Conservation (phyloP, 2,888 invertebrate genomes). For the Nemotelus nigrinus region DNA sequence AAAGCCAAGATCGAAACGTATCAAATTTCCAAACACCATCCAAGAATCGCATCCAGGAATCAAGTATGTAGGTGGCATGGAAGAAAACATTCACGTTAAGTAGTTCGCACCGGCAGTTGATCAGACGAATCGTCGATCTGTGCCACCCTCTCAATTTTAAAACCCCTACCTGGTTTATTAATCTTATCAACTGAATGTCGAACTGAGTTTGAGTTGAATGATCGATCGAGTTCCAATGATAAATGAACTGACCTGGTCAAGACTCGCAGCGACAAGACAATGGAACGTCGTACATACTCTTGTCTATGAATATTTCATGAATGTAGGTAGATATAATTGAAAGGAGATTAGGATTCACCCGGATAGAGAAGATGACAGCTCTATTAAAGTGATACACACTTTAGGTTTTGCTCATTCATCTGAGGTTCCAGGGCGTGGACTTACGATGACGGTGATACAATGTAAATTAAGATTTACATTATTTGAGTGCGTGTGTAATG, state of each 20-base stretch:
- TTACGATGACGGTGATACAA: conserved; percentile 2
- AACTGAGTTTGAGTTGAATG: conserved; percentile 25
- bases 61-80: conserved; percentile 35
- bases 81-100: not conserved
- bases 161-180: not conserved
- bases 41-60: conserved; percentile 39
- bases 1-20: conserved; percentile 49
- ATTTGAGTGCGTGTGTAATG: not conserved
- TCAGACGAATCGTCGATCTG: not conserved
- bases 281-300: not conserved
- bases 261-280: conserved; percentile 7
- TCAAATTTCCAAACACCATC: conserved; percentile 56
- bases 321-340: conserved; percentile 38
- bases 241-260: conserved; percentile 40
- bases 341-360: conserved; percentile 41
- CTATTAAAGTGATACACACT: conserved; percentile 37
- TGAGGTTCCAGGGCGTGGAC: conserved; percentile 29
- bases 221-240: conserved; percentile 36
- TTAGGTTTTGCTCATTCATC: conserved; percentile 1
- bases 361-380: conserved; percentile 41
- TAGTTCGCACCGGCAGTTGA: not conserved
- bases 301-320: conserved; percentile 36
- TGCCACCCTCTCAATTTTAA: conserved; percentile 29
- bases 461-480: conserved; percentile 12
- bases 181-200: conserved; percentile 3